Evolutionary conservation across 2,113 vertebrate genomes (phyloP).

Genomic region (Malurus elegans): DNA sequence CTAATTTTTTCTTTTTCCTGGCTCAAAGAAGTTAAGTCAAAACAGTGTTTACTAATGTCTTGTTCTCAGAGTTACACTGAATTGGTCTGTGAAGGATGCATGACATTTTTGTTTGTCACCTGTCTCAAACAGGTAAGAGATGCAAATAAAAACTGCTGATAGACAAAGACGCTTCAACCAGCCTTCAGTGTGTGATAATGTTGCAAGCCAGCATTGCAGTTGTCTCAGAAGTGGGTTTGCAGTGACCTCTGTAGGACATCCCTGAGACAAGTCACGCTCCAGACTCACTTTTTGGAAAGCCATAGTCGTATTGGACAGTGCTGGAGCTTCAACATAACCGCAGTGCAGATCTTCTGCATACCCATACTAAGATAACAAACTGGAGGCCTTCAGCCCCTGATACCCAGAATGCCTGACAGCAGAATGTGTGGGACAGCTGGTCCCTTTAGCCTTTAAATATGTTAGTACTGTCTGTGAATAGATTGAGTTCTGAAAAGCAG

Average conservation of each 20-base stretch:
- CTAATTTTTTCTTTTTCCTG: background rate
- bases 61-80: background rate
- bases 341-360: background rate
- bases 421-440: too few species aligned
- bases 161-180: background rate
- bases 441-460: background rate
- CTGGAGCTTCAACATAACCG: background rate
- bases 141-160: background rate
- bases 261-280: background rate
- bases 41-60: background rate
- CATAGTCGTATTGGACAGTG: background rate
- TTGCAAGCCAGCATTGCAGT: fast-evolving
- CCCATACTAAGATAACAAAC: background rate
- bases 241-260: conserved; percentile 57
- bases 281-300: background rate
- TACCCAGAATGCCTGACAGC: background rate
- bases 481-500: background rate
- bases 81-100: background rate
- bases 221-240: background rate
- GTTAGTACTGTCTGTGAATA: background rate
- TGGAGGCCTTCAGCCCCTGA: background rate
- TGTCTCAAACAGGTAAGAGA: background rate
- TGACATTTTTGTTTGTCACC: background rate
- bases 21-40: background rate
- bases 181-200: background rate